phyloP scores from a whole-genome alignment of 1,140 invertebrate genomes.

The Lineus longissimus region DNA sequence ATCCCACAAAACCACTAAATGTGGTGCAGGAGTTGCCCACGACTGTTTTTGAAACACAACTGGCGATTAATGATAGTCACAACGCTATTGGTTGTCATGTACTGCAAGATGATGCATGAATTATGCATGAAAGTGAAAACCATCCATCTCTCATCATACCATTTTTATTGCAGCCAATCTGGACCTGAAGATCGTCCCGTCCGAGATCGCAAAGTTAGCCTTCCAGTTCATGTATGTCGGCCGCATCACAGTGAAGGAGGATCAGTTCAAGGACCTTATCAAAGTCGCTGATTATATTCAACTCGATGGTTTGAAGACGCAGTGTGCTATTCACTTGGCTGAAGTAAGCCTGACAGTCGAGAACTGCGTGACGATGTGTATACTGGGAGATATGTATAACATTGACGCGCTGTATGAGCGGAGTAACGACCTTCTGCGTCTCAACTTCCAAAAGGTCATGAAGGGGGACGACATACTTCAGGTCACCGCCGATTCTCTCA shows the following conservation, averaged over 20 bases:
- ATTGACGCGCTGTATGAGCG: slow-evolving; percentile 27
- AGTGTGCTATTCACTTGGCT: slow-evolving; percentile 28
- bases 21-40: too few species aligned
- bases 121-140: too few species aligned
- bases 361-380: slow-evolving; percentile 35
- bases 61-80: too few species aligned
- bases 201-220: slow-evolving; percentile 17
- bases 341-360: slow-evolving; percentile 24
- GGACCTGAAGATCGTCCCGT: too few species aligned
- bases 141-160: too few species aligned
- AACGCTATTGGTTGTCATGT: too few species aligned
- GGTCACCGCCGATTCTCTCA: slow-evolving; percentile 29
- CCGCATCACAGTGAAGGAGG: slow-evolving; percentile 19
- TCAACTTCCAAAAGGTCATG: slow-evolving; percentile 33
- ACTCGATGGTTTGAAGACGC: slow-evolving; percentile 29
- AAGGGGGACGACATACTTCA: slow-evolving; percentile 27
- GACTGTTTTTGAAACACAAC: too few species aligned
- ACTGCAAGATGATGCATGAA: too few species aligned
- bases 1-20: too few species aligned
- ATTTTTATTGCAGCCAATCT: too few species aligned
- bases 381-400: slow-evolving; percentile 36
- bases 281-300: slow-evolving; percentile 43
- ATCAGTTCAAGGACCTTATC: slow-evolving; percentile 29
- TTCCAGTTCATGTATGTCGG: slow-evolving; percentile 35
- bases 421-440: slow-evolving; percentile 28